A percentile compares a stretch with the other conserved stretches of the same genome.
phyloP scores from a whole-genome alignment of 64 coral and sea anemone genomes.

The Platygyra sinensis region DNA sequence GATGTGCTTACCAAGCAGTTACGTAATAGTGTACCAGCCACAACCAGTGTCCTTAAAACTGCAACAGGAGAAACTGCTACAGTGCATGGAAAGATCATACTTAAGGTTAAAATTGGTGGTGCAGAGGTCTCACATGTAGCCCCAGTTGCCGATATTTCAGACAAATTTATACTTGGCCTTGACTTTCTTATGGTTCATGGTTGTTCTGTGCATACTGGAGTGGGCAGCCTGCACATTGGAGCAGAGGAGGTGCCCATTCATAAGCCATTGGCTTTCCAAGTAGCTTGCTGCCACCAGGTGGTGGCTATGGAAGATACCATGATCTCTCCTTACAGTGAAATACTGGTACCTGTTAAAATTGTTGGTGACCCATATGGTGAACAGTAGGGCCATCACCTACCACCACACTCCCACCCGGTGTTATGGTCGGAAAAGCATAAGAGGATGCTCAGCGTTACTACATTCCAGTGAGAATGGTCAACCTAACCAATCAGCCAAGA shows the following conservation, averaged over 20 bases:
- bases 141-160: conserved; percentile 23
- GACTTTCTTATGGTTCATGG: conserved; percentile 24
- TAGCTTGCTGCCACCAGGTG: not conserved
- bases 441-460: not conserved
- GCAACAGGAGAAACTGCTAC: no score
- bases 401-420: not conserved
- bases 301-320: conserved; percentile 3
- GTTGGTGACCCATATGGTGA: not conserved
- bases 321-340: conserved; percentile 23
- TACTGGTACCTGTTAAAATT: not conserved
- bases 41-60: conserved; percentile 24
- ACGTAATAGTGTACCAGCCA: not conserved
- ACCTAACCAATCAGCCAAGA: conserved; percentile 19
- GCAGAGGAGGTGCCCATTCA: conserved; percentile 15
- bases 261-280: conserved; percentile 6
- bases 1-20: conserved; percentile 27
- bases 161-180: conserved; percentile 8
- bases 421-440: conserved; percentile 40
- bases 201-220: conserved; percentile 24
- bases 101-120: conserved; percentile 16
- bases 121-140: not conserved
- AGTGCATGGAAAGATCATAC: not conserved
- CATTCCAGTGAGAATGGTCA: conserved; percentile 29
- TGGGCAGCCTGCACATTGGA: conserved; percentile 14
- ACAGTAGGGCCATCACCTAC: conserved; percentile 19